Percentiles rank a stretch among this genome's conserved stretches.
These are phyloP conservation scores for Nudaria mundana DNA, from an alignment of 2,888 invertebrate species.

Conservation along the genomic window DNA sequence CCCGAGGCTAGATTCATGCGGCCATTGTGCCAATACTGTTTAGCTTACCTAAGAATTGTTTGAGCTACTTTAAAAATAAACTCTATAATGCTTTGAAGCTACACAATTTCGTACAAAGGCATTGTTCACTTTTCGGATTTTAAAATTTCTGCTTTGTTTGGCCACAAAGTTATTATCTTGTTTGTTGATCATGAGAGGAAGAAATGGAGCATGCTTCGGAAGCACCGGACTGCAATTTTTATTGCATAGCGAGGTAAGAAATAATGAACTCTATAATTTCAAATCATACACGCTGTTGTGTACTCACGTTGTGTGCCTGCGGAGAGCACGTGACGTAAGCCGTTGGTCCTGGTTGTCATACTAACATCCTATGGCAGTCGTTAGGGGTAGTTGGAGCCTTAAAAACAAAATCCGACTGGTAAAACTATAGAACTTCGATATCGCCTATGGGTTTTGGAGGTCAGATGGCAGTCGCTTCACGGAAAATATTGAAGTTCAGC, in stretches of 20 bases:
- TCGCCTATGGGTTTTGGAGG: too few relatives aligned
- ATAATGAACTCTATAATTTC: too few relatives aligned
- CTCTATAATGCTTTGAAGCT: conserved; percentile 37
- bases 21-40: conserved; percentile 44
- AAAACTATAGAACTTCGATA: too few relatives aligned
- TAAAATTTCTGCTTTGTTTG: conserved; percentile 9
- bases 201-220: too few relatives aligned
- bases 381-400: too few relatives aligned
- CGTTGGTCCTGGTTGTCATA: too few relatives aligned
- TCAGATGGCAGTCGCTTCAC: too few relatives aligned
- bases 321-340: too few relatives aligned
- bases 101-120: conserved; percentile 34
- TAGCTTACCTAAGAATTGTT: conserved; percentile 47
- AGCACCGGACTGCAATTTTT: conserved; percentile 1
- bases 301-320: too few relatives aligned
- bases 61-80: conserved; percentile 48
- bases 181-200: neutral
- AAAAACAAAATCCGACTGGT: too few relatives aligned
- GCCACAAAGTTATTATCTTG: neutral
- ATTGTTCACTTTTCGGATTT: conserved; percentile 32
- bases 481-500: too few relatives aligned
- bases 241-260: neutral
- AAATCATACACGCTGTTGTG: too few relatives aligned
- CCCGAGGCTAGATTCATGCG: conserved; percentile 42
- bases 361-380: neutral